Evolutionary conservation across 2,113 vertebrate species (phyloP).

Genomic region (Ceratotherium simum): DNA sequence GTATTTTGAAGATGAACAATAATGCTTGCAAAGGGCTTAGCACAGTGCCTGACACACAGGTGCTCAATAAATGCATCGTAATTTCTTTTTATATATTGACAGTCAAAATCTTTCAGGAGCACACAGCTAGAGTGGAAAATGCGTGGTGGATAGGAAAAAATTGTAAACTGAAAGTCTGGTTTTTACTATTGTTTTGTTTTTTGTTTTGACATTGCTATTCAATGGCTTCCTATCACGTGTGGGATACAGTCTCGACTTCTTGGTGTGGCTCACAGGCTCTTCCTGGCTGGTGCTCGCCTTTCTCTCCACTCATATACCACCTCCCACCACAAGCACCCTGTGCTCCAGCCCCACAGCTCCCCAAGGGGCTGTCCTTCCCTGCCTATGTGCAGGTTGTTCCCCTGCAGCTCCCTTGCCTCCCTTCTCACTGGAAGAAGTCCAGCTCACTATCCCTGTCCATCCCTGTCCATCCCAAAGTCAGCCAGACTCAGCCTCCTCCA

Average conservation of each 20-base stretch:
- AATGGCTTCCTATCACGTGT: neutral
- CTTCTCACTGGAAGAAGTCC: neutral
- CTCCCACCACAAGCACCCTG: too few species aligned
- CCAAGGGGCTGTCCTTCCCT: fast-evolving
- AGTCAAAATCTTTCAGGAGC: neutral
- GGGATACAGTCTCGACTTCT: neutral
- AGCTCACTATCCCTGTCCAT: neutral
- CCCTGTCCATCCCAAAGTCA: neutral
- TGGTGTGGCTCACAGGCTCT: neutral
- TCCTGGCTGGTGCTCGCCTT: neutral
- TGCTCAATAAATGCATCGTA: neutral
- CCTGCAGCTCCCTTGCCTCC: neutral
- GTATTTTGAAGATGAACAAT: neutral
- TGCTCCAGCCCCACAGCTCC: neutral
- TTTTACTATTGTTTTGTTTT: neutral
- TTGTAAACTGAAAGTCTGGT: neutral
- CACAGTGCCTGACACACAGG: neutral
- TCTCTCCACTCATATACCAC: neutral
- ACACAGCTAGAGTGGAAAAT: neutral
- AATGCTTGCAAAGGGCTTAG: neutral
- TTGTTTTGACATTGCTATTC: neutral
- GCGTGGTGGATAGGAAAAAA: neutral
- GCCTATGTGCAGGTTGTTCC: neutral
- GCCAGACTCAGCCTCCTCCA: neutral
- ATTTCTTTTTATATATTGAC: neutral